Evolutionary conservation across 2,888 invertebrate species (phyloP), one percentile per base, ranked within the genome.

Genomic region (Eustalomyia histrio): DNA sequence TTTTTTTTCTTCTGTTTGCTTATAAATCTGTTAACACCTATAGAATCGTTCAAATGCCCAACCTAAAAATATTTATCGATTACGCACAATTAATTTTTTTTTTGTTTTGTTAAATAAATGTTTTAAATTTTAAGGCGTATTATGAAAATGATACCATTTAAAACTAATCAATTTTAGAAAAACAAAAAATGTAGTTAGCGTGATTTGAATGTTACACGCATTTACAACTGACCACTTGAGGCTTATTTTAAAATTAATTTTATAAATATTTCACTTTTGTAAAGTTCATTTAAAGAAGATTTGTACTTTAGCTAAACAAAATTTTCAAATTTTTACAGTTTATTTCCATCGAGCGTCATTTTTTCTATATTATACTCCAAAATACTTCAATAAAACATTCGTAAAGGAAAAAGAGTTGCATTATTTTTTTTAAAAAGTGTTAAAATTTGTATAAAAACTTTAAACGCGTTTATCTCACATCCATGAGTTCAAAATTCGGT

Each of bases 11-110:
- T 17, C 12, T 55, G 2, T 67, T 71, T 72, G 72, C 58, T 57
- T 43, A 73, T 80, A 73, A 80, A 73, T 68, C 76, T 72, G 50
- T 73, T 68, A 80, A 76, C 76, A 72, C 72, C 72, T 80, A 12
- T 47, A 58, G 67, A 57, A 68, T 39, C 55, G 53, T 50, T 63
- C 16, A 79, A 65, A 39, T 12, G 76, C 80, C 80, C 76, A 80
- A 60, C 80, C 80, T 73, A 65, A 64, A 73, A 69, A 33, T 52
- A 9, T 67, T 57, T 72, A 43, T 43, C 61, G 39, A 61, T 80
- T 76, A 80, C 80, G 75, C 76, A 80, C 65, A 47, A 60, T 29
- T 58, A 18, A 33, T 29, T 50, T 29, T 29, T 17, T 2, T 47
- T 29, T 47, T 24, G n/a, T n/a, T n/a, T 63, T 50, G 21, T 58